Conservation (phyloP, 2,797 vertebrate species). For the Atherinosoma microstoma region DNA sequence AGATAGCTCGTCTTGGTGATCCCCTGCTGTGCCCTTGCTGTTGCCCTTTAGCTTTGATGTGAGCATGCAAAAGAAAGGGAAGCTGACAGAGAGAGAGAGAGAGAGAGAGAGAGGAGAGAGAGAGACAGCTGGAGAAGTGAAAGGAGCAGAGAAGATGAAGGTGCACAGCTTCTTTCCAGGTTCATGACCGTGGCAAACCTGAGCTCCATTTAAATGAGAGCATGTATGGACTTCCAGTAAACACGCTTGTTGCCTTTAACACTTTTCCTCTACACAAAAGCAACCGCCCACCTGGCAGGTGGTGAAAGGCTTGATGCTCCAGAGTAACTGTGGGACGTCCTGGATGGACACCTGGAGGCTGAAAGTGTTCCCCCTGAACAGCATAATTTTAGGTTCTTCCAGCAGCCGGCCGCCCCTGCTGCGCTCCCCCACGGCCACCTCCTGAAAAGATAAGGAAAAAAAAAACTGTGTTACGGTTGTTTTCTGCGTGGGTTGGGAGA, state of each 20-base stretch:
- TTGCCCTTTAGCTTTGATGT: slow-evolving; percentile 74
- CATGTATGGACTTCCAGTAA: background rate
- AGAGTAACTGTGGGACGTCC: slow-evolving; percentile 94
- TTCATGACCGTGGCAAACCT: slow-evolving; percentile 2
- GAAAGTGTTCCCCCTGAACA: slow-evolving; percentile 92
- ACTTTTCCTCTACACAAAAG: background rate
- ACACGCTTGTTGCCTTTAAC: background rate
- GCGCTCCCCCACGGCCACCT: slow-evolving; percentile 75
- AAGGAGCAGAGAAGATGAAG: slow-evolving; percentile 36
- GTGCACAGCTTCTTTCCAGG: slow-evolving; percentile 10
- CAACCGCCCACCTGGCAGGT: slow-evolving; percentile 90
- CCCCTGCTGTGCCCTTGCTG: slow-evolving; percentile 70
- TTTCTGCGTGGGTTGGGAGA: background rate
- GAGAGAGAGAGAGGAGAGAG: slow-evolving; percentile 25
- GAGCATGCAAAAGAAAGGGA: slow-evolving; percentile 40
- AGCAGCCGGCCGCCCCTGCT: slow-evolving; percentile 91
- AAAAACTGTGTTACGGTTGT: background rate
- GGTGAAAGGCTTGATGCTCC: slow-evolving; percentile 98
- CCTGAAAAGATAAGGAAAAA: slow-evolving; percentile 57
- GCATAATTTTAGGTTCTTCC: slow-evolving; percentile 94
- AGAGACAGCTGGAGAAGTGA: slow-evolving; percentile 8
- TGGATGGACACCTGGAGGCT: slow-evolving; percentile 97
- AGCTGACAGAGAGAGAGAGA: slow-evolving; percentile 5
- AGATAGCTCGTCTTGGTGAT: slow-evolving; percentile 58
- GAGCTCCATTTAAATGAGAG: slow-evolving; percentile 6